Evolutionary conservation across 2,797 vertebrate genomes (phyloP), one percentile per base, ranked within the genome.

Genomic region (Champsocephalus gunnari): DNA sequence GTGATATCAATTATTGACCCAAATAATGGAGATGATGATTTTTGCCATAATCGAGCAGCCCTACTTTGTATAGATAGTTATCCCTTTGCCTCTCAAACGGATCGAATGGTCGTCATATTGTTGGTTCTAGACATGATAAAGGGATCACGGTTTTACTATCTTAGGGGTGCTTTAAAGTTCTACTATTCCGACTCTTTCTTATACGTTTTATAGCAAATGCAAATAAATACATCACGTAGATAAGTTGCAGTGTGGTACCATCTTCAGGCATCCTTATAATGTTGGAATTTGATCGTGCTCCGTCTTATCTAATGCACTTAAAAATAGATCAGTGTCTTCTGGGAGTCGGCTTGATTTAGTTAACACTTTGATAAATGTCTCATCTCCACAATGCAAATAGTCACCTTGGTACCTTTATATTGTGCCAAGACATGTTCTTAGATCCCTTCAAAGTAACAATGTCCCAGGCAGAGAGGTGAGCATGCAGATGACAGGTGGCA

Each of bases 401-500:
- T 56, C 50, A 75, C 34, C 66, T 66, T 71, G 49, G n/a, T 19
- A 9, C 28, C 19, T 28, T 65, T 56, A 19, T 49, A 58, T 21
- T 71, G 68, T 62, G 63, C 53, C 51, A 73, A 73, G 13, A 71
- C 49, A 28, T 14, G 32, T 50, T 75, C 47, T 76, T 63, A 44
- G 12, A 61, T 62, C 48, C 17, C 51, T 65, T 56, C 45, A 81
- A 32, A 73, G 47, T 11, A 68, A 61, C 54, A 62, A 43, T 51
- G 13, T 21, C 70, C 45, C 63, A 74, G 50, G 48, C 70, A 75
- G 73, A 82, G 68, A 77, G 60, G 59, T 68, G 73, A n/a, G 32
- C 16, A 45, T 51, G 47, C 54, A 67, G 60, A 75, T 74, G 68
- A 77, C 85, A 87, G 76, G 83, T 81, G 74, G 84, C 24, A 60